Evolutionary conservation across 2,113 vertebrate species (phyloP).

Genomic region (Notothenia coriiceps): DNA sequence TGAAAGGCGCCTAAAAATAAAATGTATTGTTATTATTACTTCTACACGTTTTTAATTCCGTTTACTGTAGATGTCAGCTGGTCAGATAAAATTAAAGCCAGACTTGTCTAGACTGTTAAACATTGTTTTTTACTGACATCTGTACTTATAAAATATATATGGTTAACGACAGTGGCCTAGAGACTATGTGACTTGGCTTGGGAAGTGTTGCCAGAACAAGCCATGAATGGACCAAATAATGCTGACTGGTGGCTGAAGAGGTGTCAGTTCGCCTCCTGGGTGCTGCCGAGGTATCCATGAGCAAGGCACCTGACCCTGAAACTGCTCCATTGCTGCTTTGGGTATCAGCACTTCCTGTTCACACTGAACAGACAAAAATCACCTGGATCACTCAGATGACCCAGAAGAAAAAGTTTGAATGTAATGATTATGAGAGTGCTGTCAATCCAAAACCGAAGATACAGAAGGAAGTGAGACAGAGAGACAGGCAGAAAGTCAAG

Average conservation of each 20-base stretch:
- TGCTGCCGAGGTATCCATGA: too few relatives aligned
- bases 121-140: background rate
- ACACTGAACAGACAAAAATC: background rate
- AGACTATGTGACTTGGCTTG: too few relatives aligned
- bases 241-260: too few relatives aligned
- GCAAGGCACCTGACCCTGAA: background rate
- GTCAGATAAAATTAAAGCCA: background rate
- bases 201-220: too few relatives aligned
- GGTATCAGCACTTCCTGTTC: background rate
- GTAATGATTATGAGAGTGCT: background rate
- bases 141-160: background rate
- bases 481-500: slow-evolving; percentile 63
- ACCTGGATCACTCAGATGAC: background rate
- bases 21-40: too few relatives aligned
- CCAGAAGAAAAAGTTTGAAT: background rate
- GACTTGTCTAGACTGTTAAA: background rate
- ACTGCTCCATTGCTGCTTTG: background rate
- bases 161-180: background rate
- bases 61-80: background rate
- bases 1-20: too few relatives aligned
- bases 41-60: background rate
- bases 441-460: slow-evolving; percentile 26
- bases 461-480: slow-evolving; percentile 39
- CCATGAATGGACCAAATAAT: too few relatives aligned
- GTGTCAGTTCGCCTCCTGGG: too few relatives aligned